phyloP scores from a whole-genome alignment of 2,797 vertebrate genomes.

The Acridotheres tristis region DNA sequence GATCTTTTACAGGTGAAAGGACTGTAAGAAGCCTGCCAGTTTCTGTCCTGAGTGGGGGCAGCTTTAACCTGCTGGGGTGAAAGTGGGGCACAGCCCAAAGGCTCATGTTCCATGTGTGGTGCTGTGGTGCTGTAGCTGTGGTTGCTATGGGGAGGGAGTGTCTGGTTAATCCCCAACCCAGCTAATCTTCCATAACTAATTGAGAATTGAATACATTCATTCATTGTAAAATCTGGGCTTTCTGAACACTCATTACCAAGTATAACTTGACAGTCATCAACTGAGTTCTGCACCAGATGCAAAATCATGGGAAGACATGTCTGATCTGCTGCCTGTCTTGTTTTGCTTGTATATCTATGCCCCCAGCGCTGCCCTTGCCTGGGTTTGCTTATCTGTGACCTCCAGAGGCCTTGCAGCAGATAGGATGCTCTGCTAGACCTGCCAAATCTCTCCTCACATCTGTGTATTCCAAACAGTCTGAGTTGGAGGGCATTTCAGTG shows the following conservation, averaged over 20 bases:
- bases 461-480: background rate
- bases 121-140: background rate
- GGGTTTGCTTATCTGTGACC: background rate
- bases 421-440: background rate
- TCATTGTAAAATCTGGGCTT: background rate
- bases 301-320: background rate
- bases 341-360: background rate
- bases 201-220: background rate
- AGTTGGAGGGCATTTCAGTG: fast-evolving
- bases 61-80: background rate
- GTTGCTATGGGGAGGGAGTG: background rate
- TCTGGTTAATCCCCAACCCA: background rate
- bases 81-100: background rate
- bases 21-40: background rate
- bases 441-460: background rate
- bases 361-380: background rate
- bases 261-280: background rate
- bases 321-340: background rate
- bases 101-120: fast-evolving
- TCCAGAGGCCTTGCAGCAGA: background rate
- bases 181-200: background rate
- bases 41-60: background rate
- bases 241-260: background rate
- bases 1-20: background rate
- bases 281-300: background rate